Base-by-base conservation (phyloP, 1,140 invertebrate genomes). In the Anastrepha obliqua region DNA sequence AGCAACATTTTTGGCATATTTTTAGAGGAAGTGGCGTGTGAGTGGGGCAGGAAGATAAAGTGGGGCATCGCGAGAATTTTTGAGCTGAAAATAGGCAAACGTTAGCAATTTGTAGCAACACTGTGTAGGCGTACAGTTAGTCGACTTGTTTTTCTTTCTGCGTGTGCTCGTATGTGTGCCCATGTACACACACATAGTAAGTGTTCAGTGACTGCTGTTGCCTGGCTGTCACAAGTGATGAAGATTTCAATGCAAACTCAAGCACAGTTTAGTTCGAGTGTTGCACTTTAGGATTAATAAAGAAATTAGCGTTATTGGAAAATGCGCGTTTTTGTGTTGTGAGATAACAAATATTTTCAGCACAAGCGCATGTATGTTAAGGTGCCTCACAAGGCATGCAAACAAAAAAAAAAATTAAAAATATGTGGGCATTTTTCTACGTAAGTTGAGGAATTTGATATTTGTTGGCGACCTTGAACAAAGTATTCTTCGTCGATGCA, bases 1-100 rank as follows among this genome's bases (percentile, higher is more conserved):
- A 74, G 70, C 17, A 15, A 74, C 44, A 74, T 74, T 74, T 74
- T 74, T 74, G 42, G 44, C 11, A 74, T 74, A 17, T 74, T 74
- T 74, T 74, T 74, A 74, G 70, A 13, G 65, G 17, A 11, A 17
- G 11, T n/a, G 15, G 11, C 2, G 65, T 13, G 11, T 9, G 39
- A 51, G 17, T n/a, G 15, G 42, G 47, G 29, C 1, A 11, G 8
- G 42, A 6, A 17, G 1, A 15, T 0, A 39, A 1, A 74, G 17
- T 20, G 39, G 0, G 9, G 7, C 65, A 20, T 20, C 13, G 39
- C 29, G 15, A 15, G 29, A 67, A 74, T 11, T 81, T 20, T 58
- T 44, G 1, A 13, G 51, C 47, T 20, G 47, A 47, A 51, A 81
- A 81, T 81, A 81, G 51, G 8, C 47, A 20, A 55, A 20, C 6